Percentiles rank a stretch among this genome's conserved stretches.
These are phyloP conservation scores for Copsychus sechellarum DNA, from an alignment of 2,113 vertebrate species.

Conservation along the genomic window DNA sequence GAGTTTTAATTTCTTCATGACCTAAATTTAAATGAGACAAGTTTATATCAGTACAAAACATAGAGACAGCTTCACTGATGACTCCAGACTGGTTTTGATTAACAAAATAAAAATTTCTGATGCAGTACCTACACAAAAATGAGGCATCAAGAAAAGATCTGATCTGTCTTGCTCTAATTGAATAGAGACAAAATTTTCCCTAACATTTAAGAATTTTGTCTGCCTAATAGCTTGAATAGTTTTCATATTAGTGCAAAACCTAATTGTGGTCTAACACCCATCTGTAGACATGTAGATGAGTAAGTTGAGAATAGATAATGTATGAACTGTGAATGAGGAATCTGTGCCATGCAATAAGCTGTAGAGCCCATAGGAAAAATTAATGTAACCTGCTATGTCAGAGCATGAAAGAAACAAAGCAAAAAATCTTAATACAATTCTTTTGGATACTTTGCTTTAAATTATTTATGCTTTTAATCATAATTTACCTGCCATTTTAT, in stretches of 20 bases:
- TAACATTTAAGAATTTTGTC: not conserved
- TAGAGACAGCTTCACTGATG: not conserved
- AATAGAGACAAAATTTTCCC: not conserved
- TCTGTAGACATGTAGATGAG: not conserved
- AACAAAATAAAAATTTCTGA: not conserved
- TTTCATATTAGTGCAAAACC: not conserved
- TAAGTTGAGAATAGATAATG: rapidly evolving
- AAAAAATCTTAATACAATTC: not conserved
- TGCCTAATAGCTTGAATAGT: not conserved
- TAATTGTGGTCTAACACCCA: rapidly evolving
- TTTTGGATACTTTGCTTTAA: not conserved
- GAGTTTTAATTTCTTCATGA: not conserved
- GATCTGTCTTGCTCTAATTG: not conserved
- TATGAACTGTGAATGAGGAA: not conserved
- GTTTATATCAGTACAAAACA: not conserved
- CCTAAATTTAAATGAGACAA: not conserved
- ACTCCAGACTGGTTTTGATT: not conserved
- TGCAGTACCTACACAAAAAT: not conserved
- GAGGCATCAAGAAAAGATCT: not conserved
- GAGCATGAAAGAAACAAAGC: not conserved
- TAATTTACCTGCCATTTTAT: not conserved
- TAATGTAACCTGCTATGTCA: not conserved
- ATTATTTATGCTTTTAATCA: not conserved
- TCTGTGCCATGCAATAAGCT: not conserved
- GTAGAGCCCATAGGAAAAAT: not conserved